Evolutionary conservation across 2,113 vertebrate genomes (phyloP).

Genomic region (Burhinus oedicnemus): DNA sequence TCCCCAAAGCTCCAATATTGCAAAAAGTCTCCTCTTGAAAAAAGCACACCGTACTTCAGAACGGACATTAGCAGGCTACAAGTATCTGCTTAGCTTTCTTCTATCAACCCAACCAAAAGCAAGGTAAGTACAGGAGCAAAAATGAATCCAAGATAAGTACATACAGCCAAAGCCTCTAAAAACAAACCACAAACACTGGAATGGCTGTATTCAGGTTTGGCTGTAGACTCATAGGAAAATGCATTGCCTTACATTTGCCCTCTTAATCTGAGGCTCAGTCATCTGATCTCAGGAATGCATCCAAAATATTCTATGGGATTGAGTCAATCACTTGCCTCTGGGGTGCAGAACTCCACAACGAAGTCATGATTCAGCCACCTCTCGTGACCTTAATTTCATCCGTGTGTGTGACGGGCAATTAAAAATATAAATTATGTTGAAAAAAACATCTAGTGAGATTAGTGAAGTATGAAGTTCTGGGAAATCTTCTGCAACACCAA

Average conservation of each 20-base stretch:
- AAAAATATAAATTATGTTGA: neutral
- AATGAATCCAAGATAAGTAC: accelerated
- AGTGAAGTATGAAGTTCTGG: neutral
- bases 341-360: neutral
- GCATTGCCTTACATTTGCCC: neutral
- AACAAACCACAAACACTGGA: neutral
- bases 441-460: neutral
- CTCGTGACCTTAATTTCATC: neutral
- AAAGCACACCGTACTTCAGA: neutral
- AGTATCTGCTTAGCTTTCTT: neutral
- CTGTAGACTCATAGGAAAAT: neutral
- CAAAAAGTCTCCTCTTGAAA: neutral
- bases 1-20: neutral
- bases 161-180: neutral
- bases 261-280: neutral
- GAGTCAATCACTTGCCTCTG: neutral
- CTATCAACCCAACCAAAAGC: neutral
- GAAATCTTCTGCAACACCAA: neutral
- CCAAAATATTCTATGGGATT: neutral
- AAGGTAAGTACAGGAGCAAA: neutral
- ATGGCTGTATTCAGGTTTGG: neutral
- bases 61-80: neutral
- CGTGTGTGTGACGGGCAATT: neutral
- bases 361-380: neutral
- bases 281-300: conserved; percentile 1